A percentile compares a stretch with the other conserved stretches of the same genome.
Evolutionary conservation across 1,140 invertebrate species (phyloP).

Genomic region (Helicoverpa armigera): DNA sequence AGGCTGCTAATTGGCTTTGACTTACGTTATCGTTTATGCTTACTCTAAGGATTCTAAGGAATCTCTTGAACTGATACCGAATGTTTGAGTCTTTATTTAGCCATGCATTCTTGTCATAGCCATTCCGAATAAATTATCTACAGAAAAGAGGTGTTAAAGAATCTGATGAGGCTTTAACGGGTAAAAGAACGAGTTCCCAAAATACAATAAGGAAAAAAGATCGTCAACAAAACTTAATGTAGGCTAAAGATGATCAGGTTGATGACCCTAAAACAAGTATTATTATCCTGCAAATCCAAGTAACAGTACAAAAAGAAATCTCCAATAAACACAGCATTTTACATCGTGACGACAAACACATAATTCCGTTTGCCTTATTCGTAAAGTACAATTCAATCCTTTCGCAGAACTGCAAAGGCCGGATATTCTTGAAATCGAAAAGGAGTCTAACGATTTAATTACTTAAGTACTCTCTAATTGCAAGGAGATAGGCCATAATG

Average conservation of each 20-base stretch:
- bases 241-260: neutral
- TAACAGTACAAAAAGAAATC: neutral
- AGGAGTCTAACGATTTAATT: conserved; percentile 20
- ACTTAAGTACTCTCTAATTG: conserved; percentile 32
- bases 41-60: neutral
- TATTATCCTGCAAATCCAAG: neutral
- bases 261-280: neutral
- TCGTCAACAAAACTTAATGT: neutral
- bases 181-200: too few species aligned
- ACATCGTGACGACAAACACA: neutral
- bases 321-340: neutral
- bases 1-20: conserved; percentile 2
- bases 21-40: conserved; percentile 23
- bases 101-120: neutral
- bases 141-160: neutral
- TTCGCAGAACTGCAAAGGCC: neutral
- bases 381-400: neutral
- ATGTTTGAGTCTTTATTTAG: neutral
- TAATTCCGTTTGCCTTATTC: neutral
- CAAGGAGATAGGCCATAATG: conserved; percentile 23
- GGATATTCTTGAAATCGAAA: conserved; percentile 1
- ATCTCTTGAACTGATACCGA: neutral
- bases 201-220: too few species aligned
- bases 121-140: neutral
- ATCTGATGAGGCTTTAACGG: neutral